These are phyloP conservation scores for Philopedon plagiatum DNA, from an alignment of 2,888 invertebrate species.

Conservation along the genomic window DNA sequence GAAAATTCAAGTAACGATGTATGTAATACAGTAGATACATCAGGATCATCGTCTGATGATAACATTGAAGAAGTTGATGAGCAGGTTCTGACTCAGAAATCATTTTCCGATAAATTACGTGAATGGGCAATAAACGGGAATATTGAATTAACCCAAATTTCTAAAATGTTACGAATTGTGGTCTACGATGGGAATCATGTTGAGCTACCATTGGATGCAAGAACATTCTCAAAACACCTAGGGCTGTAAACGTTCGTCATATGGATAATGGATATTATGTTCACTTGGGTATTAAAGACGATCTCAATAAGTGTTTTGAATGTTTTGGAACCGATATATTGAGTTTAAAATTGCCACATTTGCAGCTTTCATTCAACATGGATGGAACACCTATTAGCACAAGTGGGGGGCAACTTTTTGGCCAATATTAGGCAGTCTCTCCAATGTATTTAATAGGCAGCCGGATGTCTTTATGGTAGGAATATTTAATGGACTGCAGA, in stretches of 20 bases:
- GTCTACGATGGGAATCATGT: slow-evolving; percentile 6
- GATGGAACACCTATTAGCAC: no score
- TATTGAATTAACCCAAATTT: neutral
- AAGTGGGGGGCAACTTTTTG: no score
- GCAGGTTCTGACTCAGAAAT: neutral
- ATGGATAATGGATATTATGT: slow-evolving; percentile 9
- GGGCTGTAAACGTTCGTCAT: neutral
- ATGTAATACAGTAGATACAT: no score
- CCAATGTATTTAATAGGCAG: no score
- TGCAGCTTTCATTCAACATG: no score
- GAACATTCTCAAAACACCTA: slow-evolving; percentile 11
- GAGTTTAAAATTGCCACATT: no score
- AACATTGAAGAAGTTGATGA: no score
- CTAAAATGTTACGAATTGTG: slow-evolving; percentile 15
- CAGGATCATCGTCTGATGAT: no score
- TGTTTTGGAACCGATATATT: slow-evolving; percentile 2
- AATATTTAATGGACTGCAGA: no score
- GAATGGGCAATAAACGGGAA: slow-evolving; percentile 3
- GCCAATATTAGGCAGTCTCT: no score
- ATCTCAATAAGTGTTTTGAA: neutral
- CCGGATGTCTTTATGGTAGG: no score
- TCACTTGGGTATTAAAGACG: slow-evolving; percentile 12
- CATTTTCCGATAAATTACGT: slow-evolving; percentile 5
- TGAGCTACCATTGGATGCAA: slow-evolving; percentile 10
- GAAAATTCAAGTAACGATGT: no score